These are phyloP conservation scores for Genyomyrus donnyi DNA, from an alignment of 2,113 vertebrate genomes.

Conservation along the genomic window DNA sequence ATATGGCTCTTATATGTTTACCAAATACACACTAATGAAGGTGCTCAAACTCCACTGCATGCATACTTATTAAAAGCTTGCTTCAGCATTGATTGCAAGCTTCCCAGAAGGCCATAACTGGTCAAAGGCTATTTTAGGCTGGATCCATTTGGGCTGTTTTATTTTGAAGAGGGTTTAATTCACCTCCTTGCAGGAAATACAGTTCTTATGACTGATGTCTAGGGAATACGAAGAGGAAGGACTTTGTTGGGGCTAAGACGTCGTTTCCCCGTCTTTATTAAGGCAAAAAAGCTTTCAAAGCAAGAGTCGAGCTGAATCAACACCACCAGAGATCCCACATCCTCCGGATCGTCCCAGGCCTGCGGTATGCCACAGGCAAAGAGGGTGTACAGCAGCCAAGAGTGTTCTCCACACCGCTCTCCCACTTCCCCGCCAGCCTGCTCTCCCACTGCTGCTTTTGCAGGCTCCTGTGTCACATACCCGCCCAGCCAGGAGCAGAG, in stretches of 20 bases:
- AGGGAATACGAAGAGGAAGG: background rate
- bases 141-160: background rate
- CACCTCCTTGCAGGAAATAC: background rate
- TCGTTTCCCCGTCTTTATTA: background rate
- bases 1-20: background rate
- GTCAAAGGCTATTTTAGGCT: background rate
- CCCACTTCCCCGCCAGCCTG: background rate
- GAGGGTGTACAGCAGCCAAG: background rate
- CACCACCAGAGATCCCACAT: background rate
- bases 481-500: background rate
- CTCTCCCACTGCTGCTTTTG: background rate
- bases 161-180: background rate
- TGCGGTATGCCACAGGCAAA: background rate
- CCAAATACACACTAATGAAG: background rate
- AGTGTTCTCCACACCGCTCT: background rate
- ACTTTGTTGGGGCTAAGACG: background rate
- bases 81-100: background rate
- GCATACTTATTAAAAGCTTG: background rate
- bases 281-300: constrained; percentile 3
- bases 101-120: background rate
- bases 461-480: background rate
- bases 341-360: background rate
- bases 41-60: background rate
- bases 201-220: background rate
- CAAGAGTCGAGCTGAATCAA: background rate